Base-by-base conservation (phyloP, 2,888 invertebrate genomes). In the Cephus nigrinus region DNA sequence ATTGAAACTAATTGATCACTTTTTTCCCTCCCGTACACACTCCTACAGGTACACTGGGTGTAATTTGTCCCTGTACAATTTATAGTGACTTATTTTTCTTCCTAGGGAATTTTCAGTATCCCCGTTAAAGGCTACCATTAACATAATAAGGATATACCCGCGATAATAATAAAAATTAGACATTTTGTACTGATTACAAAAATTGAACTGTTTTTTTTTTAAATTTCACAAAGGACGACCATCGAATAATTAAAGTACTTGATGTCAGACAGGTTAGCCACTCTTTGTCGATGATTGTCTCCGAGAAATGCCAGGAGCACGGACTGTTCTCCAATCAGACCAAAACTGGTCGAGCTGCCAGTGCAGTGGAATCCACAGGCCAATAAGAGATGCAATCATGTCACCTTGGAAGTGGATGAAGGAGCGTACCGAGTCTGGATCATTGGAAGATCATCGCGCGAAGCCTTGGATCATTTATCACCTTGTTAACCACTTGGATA, bases 311-410 rank as follows among this genome's bases (percentile, higher is more conserved):
- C 23, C 23, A 55, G 55, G 23, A 23, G 23, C 55, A 55, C 23
- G 23, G 55, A 55, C 55, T 23, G 9, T 55, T 55, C 55, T 68
- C 81, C 82, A 83, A 85, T 85, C 84, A 83, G 81, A 73, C 74
- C 75, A 32, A 77, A 55, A 81, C 68, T 77, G 75, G 80, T 77
- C 73, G 55, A 73, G 73, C 71, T 73, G 75, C 74, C 73, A 69
- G 76, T 2, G 9, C 75, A 78, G 75, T 76, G 86, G 83, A 84
- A 86, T 85, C 82, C 79, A 72, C 73, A 75, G 79, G 78, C 84
- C 82, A 85, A 85, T 85, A 85, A 85, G 81, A 83, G 81, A 85
- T 84, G 84, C 85, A 85, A 85, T 85, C 82, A 80, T 85, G 85
- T 85, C 86, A 85, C 81, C 81, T 84, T 71, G 68, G 31, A 33